These are phyloP conservation scores for Sparus aurata DNA, from an alignment of 2,797 vertebrate genomes.

Conservation along the genomic window DNA sequence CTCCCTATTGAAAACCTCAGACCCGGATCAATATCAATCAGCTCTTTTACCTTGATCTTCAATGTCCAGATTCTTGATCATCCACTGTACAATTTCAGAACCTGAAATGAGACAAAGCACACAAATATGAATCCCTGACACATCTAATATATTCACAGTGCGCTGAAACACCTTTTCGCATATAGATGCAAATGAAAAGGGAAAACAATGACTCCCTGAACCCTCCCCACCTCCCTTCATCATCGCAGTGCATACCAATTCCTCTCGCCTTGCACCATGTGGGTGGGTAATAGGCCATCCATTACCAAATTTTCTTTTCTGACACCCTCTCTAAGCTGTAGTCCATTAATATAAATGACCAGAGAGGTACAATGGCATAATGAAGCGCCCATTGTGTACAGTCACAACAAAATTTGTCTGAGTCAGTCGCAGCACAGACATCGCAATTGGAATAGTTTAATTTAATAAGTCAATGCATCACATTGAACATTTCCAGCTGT, in stretches of 20 bases:
- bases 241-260: slow-evolving; percentile 65
- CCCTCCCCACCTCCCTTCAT: slow-evolving; percentile 51
- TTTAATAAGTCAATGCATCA: slow-evolving; percentile 41
- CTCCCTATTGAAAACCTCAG: neutral
- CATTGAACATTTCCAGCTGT: neutral
- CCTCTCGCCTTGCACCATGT: slow-evolving; percentile 64
- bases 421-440: slow-evolving; percentile 27
- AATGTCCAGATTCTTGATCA: slow-evolving; percentile 96
- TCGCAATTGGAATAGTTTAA: neutral
- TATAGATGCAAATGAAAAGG: slow-evolving; percentile 58
- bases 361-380: slow-evolving; percentile 47
- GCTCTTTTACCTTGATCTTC: slow-evolving; percentile 94
- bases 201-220: slow-evolving; percentile 61
- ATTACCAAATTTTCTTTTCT: slow-evolving; percentile 72
- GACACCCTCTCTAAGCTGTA: slow-evolving; percentile 66
- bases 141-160: slow-evolving; percentile 25
- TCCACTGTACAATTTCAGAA: slow-evolving; percentile 98
- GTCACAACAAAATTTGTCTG: slow-evolving; percentile 51
- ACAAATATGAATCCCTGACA: slow-evolving; percentile 33
- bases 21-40: neutral
- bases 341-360: slow-evolving; percentile 75
- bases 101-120: slow-evolving; percentile 83
- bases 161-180: slow-evolving; percentile 47
- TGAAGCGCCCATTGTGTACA: slow-evolving; percentile 51
- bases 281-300: slow-evolving; percentile 73